These are phyloP conservation scores for Zele albiditarsus DNA, from an alignment of 2,888 invertebrate species.

Conservation along the genomic window DNA sequence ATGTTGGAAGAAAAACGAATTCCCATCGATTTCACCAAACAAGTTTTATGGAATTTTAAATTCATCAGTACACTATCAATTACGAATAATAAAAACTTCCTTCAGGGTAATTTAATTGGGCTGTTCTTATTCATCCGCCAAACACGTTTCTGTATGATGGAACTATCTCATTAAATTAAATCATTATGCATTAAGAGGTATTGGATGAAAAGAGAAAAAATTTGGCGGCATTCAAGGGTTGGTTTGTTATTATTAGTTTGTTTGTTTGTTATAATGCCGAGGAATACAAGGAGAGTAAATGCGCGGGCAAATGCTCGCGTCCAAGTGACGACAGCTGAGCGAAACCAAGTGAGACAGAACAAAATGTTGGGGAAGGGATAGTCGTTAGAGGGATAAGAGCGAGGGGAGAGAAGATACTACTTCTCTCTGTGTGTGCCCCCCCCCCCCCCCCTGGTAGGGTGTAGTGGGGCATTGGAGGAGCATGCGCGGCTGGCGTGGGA, in stretches of 20 bases:
- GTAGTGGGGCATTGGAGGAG: constrained; percentile 53
- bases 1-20: background rate
- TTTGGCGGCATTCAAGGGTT: background rate
- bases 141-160: no score
- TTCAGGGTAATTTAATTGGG: no score
- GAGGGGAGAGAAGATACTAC: constrained; percentile 31
- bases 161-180: no score
- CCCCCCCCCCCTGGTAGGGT: constrained; percentile 39
- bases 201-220: background rate
- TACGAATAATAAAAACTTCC: no score
- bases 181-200: no score
- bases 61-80: no score
- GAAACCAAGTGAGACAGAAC: constrained; percentile 52
- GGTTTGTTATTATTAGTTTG: background rate
- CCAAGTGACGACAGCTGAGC: constrained; percentile 51
- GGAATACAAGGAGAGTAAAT: constrained; percentile 52
- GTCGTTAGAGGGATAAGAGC: constrained; percentile 33
- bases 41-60: background rate
- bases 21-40: constrained; percentile 25
- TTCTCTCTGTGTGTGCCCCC: constrained; percentile 36
- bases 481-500: constrained; percentile 69
- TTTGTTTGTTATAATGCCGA: constrained; percentile 10
- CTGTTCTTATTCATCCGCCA: no score
- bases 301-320: constrained; percentile 39
- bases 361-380: constrained; percentile 44